phyloP scores from a whole-genome alignment of 2,113 vertebrate genomes.

The Tor tambroides region DNA sequence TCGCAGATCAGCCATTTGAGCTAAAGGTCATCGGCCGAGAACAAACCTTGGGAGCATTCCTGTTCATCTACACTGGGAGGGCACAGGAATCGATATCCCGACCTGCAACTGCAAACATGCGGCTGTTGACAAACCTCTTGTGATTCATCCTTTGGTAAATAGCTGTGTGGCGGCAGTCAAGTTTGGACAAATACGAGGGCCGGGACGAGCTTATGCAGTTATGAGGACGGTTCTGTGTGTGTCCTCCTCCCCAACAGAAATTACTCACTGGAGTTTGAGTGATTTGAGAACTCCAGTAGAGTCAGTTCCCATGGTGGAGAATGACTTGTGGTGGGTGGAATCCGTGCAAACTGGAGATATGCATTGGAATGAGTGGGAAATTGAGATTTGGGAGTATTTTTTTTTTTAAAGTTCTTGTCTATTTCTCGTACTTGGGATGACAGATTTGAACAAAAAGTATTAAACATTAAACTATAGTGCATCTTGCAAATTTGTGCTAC shows the following conservation, averaged over 20 bases:
- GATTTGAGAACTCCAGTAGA: conserved; percentile 50
- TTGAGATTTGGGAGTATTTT: background rate
- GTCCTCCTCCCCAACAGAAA: conserved; percentile 33
- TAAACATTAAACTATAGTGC: background rate
- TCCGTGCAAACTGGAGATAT: background rate
- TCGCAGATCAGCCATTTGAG: conserved; percentile 35
- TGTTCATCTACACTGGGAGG: conserved; percentile 19
- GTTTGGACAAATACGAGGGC: conserved; percentile 33
- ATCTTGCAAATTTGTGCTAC: background rate
- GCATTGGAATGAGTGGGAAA: background rate
- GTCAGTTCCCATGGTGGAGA: conserved; percentile 49
- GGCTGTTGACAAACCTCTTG: conserved; percentile 48
- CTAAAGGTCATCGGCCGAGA: conserved; percentile 54
- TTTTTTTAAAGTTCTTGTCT: background rate
- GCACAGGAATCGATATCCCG: conserved; percentile 47
- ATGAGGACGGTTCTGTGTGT: background rate
- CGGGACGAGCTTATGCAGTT: conserved; percentile 18
- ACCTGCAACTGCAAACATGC: conserved; percentile 44
- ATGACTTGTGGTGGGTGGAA: conserved; percentile 12
- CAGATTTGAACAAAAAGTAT: background rate
- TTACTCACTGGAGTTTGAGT: conserved; percentile 51
- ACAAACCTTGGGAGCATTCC: conserved; percentile 18
- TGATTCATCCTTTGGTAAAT: conserved; percentile 56
- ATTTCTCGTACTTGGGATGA: background rate
- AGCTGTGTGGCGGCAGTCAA: conserved; percentile 46